Base-by-base conservation (phyloP, 1,140 invertebrate genomes). In the Papilio dardanus region DNA sequence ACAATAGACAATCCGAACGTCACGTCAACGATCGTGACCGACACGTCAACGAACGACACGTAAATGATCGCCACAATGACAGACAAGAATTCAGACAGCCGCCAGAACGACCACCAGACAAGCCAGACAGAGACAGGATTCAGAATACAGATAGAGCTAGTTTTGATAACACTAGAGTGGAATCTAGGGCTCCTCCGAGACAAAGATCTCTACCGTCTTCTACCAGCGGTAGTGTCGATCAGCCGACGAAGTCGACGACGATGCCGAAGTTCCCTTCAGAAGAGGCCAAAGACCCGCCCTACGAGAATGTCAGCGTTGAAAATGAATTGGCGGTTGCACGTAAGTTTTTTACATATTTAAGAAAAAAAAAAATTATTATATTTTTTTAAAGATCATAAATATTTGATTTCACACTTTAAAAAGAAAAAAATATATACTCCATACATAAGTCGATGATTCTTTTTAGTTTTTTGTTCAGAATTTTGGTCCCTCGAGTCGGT, bases 261-360 rank as follows among this genome's bases (percentile, higher is more conserved):
- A 93, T 93, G 88, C 90, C 91, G 0, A 93, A 92, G 42, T 92
- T 93, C 37, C 91, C 91, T 0, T 91, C 89, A 3, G 89, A 92
- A 33, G 90, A 92, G 8, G 75, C 77, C 1, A 92, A 88, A 37
- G 90, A 92, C 42, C 85, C 90, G 3, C 92, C 91, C 28, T 94
- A 94, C 65, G 92, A 94, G 65, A 94, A 94, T 81, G 91, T 94
- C 0, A 86, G 79, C 1, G 83, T 88, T 19, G 92, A 93, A 71
- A 90, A 90, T 73, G 89, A 91, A 76, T 77, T 90, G 50, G 84
- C 89, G 19, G 81, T 88, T 69, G 85, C 86, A 73, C 84, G 91
- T 92, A 74, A 91, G 89, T 90, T 31, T 40, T 42, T 24, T 46
- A n/a, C 8, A 30, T 30, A 46, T 71, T 24, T 69, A 14, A 21